A percentile compares a stretch with the other conserved stretches of the same genome.
phyloP scores from a whole-genome alignment of 2,797 vertebrate species.

The Myripristis murdjan region DNA sequence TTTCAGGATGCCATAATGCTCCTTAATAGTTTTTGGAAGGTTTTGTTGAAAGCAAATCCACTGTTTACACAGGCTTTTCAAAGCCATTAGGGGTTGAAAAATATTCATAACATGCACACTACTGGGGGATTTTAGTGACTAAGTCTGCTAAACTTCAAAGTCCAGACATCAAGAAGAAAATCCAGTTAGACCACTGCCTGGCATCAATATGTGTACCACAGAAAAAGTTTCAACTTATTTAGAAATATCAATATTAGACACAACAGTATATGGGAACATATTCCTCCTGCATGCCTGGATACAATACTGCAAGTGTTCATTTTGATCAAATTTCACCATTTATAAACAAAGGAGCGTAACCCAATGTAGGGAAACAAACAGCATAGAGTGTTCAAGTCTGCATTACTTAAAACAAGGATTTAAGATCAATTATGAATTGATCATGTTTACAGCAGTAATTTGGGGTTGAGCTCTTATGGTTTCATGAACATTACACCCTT shows the following conservation, averaged over 20 bases:
- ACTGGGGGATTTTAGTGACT: slow-evolving; percentile 54
- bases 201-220: slow-evolving; percentile 47
- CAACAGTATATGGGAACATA: not conserved
- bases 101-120: slow-evolving; percentile 51
- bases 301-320: not conserved
- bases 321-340: slow-evolving; percentile 4
- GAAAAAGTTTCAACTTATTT: slow-evolving; percentile 15
- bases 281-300: not conserved
- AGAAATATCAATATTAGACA: not conserved
- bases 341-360: slow-evolving; percentile 4
- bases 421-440: not conserved
- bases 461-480: slow-evolving; percentile 9
- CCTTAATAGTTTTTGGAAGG: slow-evolving; percentile 76
- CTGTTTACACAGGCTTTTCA: slow-evolving; percentile 74
- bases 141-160: slow-evolving; percentile 46
- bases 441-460: not conserved
- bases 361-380: slow-evolving; percentile 8
- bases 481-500: slow-evolving; percentile 17
- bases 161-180: slow-evolving; percentile 50
- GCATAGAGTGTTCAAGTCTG: not conserved
- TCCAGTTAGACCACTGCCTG: slow-evolving; percentile 52
- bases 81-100: slow-evolving; percentile 69
- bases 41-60: slow-evolving; percentile 77
- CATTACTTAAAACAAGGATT: not conserved
- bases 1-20: slow-evolving; percentile 73